phyloP scores from a whole-genome alignment of 1,140 invertebrate species.

The Fopius arisanus region DNA sequence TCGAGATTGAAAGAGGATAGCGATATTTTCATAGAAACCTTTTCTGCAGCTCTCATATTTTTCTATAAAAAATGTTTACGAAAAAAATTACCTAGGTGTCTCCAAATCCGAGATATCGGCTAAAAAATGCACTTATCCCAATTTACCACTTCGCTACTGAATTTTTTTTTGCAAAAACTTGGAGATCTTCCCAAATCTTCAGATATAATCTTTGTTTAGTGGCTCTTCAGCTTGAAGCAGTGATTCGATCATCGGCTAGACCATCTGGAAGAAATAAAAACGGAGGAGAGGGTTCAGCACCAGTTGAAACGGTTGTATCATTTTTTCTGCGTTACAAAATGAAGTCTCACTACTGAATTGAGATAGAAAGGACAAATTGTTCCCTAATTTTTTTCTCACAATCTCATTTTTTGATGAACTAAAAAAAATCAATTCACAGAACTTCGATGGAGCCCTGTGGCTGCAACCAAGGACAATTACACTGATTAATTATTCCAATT shows the following conservation, averaged over 20 bases:
- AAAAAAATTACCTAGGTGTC: no score
- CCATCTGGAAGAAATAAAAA: slow-evolving; percentile 7
- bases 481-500: not conserved
- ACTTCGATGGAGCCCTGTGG: no score
- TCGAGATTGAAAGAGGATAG: no score
- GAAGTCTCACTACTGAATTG: not conserved
- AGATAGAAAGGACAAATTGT: not conserved
- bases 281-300: not conserved
- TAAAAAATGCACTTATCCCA: no score
- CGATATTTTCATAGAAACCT: no score
- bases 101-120: no score
- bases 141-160: no score
- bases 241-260: not conserved
- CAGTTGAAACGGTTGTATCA: not conserved
- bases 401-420: no score
- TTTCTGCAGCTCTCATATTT: no score
- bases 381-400: no score
- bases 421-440: not conserved
- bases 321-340: not conserved
- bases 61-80: no score
- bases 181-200: not conserved
- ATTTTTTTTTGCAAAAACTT: not conserved
- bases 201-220: not conserved
- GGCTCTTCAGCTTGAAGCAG: not conserved
- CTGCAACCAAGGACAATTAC: not conserved